These are phyloP conservation scores for Cladorhizidae sp. DNA, from an alignment of 37 sponge, comb jelly and placozoan genomes.

Conservation along the genomic window DNA sequence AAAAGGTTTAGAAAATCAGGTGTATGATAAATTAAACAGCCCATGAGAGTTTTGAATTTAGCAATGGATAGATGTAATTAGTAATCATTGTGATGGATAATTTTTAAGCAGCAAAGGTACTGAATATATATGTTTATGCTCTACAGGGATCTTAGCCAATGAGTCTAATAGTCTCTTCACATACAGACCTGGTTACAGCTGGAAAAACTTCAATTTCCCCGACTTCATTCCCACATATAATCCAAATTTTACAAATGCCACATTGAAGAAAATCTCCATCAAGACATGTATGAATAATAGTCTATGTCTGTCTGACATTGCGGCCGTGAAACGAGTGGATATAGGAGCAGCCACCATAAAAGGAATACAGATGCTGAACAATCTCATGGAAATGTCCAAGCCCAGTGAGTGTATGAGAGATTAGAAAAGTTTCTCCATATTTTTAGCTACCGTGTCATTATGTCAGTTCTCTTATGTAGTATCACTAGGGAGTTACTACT, in stretches of 20 bases:
- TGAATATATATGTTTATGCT: background rate
- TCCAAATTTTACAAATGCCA: slow-evolving; percentile 43
- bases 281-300: slow-evolving; percentile 34
- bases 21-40: too few species aligned
- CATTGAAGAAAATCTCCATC: slow-evolving; percentile 46
- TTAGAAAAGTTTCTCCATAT: too few species aligned
- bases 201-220: slow-evolving; percentile 47
- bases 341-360: slow-evolving; percentile 48
- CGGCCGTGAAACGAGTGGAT: slow-evolving; percentile 50
- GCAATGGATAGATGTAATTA: too few species aligned
- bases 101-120: background rate
- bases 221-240: slow-evolving; percentile 46
- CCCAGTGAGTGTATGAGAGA: slow-evolving; percentile 29
- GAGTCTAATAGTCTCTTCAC: slow-evolving; percentile 43
- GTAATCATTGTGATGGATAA: background rate
- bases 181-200: slow-evolving; percentile 39
- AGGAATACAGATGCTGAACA: slow-evolving; percentile 25
- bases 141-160: slow-evolving; percentile 51
- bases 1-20: too few species aligned
- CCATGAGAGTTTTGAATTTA: too few species aligned
- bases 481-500: too few species aligned
- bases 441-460: too few species aligned
- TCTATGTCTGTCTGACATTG: slow-evolving; percentile 69
- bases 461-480: too few species aligned
- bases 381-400: slow-evolving; percentile 33